These are phyloP conservation scores for Cervus canadensis DNA, from an alignment of 2,113 vertebrate genomes.

Conservation along the genomic window DNA sequence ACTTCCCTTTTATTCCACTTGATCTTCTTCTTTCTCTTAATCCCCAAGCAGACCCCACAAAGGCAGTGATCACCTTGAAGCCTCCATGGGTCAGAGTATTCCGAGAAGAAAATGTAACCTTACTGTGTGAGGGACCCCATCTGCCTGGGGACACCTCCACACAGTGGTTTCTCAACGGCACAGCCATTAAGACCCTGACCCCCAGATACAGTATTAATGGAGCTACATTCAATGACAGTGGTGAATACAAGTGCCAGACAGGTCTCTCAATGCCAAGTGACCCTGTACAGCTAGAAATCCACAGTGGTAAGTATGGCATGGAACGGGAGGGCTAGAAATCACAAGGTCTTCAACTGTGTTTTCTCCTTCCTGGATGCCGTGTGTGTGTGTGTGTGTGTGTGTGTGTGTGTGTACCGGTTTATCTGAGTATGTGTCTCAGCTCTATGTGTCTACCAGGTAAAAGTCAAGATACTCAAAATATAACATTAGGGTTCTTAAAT, in stretches of 20 bases:
- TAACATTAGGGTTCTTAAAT: not conserved
- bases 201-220: not conserved
- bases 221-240: not conserved
- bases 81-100: slow-evolving; percentile 58
- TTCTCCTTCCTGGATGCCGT: not conserved
- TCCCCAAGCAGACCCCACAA: not conserved
- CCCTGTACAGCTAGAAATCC: slow-evolving; percentile 40
- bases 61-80: slow-evolving; percentile 49
- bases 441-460: not conserved
- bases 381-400: not conserved
- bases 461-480: not conserved
- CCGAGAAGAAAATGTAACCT: not conserved
- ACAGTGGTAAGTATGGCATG: not conserved
- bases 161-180: slow-evolving; percentile 44
- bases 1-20: not conserved
- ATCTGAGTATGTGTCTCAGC: not conserved
- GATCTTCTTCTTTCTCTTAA: not conserved
- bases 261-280: slow-evolving; percentile 6
- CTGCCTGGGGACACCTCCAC: not conserved
- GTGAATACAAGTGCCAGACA: slow-evolving; percentile 55
- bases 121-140: not conserved
- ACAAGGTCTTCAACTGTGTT: not conserved
- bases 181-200: not conserved
- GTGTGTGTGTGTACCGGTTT: not conserved
- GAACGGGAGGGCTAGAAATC: not conserved